phyloP scores from a whole-genome alignment of 2,113 vertebrate genomes.

The Anolis carolinensis region DNA sequence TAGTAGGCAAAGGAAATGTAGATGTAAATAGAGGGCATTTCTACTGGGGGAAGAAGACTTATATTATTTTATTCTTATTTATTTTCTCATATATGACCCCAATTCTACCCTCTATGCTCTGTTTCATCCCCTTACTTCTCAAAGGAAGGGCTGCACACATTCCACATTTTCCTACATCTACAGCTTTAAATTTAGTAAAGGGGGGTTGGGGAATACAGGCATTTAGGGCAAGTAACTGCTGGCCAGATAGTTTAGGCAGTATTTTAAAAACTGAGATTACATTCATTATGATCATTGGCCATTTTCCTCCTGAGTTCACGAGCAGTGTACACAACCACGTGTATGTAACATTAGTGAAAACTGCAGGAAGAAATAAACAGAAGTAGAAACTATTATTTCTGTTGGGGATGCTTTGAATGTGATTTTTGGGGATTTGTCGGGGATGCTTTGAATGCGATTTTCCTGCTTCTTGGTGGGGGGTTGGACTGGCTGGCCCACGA shows the following conservation, averaged over 20 bases:
- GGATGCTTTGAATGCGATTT: too few relatives aligned
- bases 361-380: too few relatives aligned
- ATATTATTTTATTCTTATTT: conserved; percentile 39
- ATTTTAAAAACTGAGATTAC: background rate
- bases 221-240: background rate
- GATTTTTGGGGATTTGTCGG: too few relatives aligned
- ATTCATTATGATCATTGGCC: background rate
- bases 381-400: background rate
- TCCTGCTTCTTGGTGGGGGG: too few relatives aligned
- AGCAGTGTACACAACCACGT: background rate
- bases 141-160: conserved; percentile 18
- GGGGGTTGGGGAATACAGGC: background rate
- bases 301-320: background rate
- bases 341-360: background rate
- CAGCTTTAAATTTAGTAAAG: background rate
- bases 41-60: conserved; percentile 6
- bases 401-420: too few relatives aligned
- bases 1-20: conserved; percentile 35
- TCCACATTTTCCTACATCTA: background rate
- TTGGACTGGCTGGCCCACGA: too few relatives aligned
- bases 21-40: conserved; percentile 30
- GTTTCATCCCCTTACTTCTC: conserved; percentile 35
- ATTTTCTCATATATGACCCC: conserved; percentile 18
- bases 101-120: conserved; percentile 21
- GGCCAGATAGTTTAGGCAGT: too few relatives aligned